These are phyloP conservation scores for Thunnus thynnus DNA, from an alignment of 2,113 vertebrate genomes.

Conservation along the genomic window DNA sequence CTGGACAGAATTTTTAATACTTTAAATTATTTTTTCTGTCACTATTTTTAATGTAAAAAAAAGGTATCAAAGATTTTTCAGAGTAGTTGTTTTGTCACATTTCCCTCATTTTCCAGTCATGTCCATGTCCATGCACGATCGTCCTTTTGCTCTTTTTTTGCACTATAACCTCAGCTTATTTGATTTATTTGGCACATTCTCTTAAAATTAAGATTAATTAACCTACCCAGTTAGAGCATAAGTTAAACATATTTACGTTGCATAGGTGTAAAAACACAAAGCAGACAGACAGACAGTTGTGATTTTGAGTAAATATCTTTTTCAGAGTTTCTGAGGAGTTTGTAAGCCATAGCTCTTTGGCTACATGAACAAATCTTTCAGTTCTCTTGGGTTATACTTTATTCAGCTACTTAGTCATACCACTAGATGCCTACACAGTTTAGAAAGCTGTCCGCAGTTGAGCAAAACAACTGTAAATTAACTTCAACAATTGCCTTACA, in stretches of 20 bases:
- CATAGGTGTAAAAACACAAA: constrained; percentile 49
- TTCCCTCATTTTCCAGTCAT: constrained; percentile 57
- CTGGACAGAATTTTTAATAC: constrained; percentile 66
- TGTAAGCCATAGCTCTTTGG: constrained; percentile 46
- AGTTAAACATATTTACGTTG: constrained; percentile 43
- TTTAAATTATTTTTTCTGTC: constrained; percentile 73
- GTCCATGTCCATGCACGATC: constrained; percentile 58
- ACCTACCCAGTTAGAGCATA: constrained; percentile 27
- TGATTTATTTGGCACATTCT: constrained; percentile 62
- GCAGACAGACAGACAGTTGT: constrained; percentile 26
- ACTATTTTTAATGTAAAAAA: constrained; percentile 72
- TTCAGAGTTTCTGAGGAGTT: constrained; percentile 29
- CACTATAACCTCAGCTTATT: constrained; percentile 84
- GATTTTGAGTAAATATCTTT: constrained; percentile 39
- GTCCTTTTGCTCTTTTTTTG: constrained; percentile 82
- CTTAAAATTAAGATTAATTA: constrained; percentile 29
- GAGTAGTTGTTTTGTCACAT: constrained; percentile 50
- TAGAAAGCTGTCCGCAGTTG: constrained; percentile 73
- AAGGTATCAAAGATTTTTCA: constrained; percentile 68
- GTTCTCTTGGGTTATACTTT: constrained; percentile 47
- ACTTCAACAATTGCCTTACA: constrained; percentile 80
- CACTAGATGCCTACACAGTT: constrained; percentile 79
- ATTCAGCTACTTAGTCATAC: constrained; percentile 74
- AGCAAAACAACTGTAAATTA: constrained; percentile 67
- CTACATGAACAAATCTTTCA: constrained; percentile 50